These are phyloP conservation scores for Lutra lutra DNA, from an alignment of 2,797 vertebrate genomes.

Conservation along the genomic window DNA sequence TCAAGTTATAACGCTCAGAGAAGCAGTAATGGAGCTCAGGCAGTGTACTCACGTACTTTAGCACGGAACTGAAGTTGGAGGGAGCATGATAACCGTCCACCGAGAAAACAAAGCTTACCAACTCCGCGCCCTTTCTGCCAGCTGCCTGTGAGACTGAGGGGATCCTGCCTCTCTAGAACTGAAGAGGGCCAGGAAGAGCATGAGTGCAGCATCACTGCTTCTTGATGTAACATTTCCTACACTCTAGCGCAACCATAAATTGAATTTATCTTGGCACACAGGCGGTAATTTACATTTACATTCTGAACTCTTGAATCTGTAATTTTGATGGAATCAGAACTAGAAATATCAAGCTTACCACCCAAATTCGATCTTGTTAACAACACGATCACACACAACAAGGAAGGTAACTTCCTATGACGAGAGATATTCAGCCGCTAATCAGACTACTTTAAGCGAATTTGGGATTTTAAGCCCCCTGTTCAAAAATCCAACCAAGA, in stretches of 20 bases:
- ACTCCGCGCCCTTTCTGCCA: conserved; percentile 28
- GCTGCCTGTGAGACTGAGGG: neutral
- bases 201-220: neutral
- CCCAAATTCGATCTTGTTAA: neutral
- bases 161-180: neutral
- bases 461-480: neutral
- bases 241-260: neutral
- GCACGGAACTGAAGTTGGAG: neutral
- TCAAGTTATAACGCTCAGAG: neutral
- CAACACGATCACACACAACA: neutral
- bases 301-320: neutral
- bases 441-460: conserved; percentile 9
- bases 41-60: neutral
- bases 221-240: neutral
- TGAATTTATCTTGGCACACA: conserved; percentile 20
- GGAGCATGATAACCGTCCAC: neutral
- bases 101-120: conserved; percentile 60
- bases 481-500: neutral
- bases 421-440: neutral
- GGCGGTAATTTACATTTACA: neutral
- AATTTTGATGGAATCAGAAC: neutral
- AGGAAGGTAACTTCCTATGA: neutral
- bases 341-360: neutral
- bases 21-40: neutral
- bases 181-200: neutral